Evolutionary conservation across 2,113 vertebrate genomes (phyloP), one percentile per base, ranked within the genome.

Genomic region (Panthera uncia): DNA sequence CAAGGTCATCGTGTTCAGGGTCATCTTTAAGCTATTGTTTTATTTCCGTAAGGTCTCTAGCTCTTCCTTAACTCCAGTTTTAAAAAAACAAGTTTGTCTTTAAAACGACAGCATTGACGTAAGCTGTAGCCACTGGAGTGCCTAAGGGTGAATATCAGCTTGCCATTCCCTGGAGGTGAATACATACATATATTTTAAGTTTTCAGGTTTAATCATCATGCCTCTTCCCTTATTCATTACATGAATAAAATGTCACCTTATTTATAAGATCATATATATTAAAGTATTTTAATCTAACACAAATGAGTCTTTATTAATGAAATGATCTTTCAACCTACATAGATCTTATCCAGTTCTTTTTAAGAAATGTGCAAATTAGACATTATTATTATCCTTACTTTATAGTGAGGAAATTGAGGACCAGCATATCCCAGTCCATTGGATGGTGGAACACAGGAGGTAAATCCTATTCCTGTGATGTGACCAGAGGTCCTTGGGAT

Each of bases 231-330:
- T 90, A 41, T 63, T 66, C 74, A 78, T 90, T 71, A 76, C 84
- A 50, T 85, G 55, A 94, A 69, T 91, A 57, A 90, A 80, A 93
- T 82, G 4, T 84, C 85, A 95, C 8, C 9, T 57, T 91, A 74
- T 63, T 90, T 80, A 79, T 81, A 82, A 50, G 48, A 57, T 15
- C 36, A 84, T 31, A 89, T 69, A 21, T 36, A 79, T 92, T 50
- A 88, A 95, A 91, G n/a, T 87, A 9, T 57, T 57, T 96, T 92
- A n/a, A 76, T 80, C 33, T 55, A 73, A 89, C 27, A 73, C 33
- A 94, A 95, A 69, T 14, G 82, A 89, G 76, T 3, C 23, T 88
- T 94, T 94, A 57, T 69, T 88, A 87, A 74, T 23, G 41, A 85
- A 82, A 65, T 65, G 12, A 41, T 29, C 92, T 85, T 85, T 66